Evolutionary conservation across 2,888 invertebrate genomes (phyloP).

Genomic region (Lasioglossum morio): DNA sequence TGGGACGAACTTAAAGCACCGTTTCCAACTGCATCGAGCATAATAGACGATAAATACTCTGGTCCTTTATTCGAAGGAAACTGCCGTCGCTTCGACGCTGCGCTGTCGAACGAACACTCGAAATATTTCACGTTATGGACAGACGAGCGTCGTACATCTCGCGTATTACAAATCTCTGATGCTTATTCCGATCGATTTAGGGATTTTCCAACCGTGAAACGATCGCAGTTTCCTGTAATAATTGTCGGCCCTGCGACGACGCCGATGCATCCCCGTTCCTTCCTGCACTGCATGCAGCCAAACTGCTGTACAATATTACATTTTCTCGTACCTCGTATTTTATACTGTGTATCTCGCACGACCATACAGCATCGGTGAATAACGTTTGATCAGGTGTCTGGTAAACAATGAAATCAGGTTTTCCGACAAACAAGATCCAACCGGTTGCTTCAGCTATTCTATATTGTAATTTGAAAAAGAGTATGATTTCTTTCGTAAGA

Average conservation of each 20-base stretch:
- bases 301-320: background rate
- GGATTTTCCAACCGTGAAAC: slow-evolving; percentile 41
- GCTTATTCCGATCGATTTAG: slow-evolving; percentile 42
- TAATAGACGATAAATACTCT: slow-evolving; percentile 32
- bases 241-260: slow-evolving; percentile 16
- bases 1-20: background rate
- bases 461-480: too few species aligned
- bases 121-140: slow-evolving; percentile 44
- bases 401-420: background rate
- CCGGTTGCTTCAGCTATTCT: too few species aligned
- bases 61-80: slow-evolving; percentile 30
- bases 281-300: background rate
- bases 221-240: slow-evolving; percentile 39
- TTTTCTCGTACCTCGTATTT: background rate
- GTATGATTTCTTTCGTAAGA: too few species aligned
- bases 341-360: background rate
- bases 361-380: background rate
- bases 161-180: slow-evolving; percentile 5
- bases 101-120: slow-evolving; percentile 27
- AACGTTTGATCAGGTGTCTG: background rate
- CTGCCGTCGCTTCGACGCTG: slow-evolving; percentile 27
- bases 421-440: background rate
- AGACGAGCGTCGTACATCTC: slow-evolving; percentile 21
- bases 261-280: background rate
- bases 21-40: background rate